Percentiles rank a stretch among this genome's conserved stretches.
Evolutionary conservation across 2,113 vertebrate species (phyloP).

Genomic region (Reinhardtius hippoglossoides): DNA sequence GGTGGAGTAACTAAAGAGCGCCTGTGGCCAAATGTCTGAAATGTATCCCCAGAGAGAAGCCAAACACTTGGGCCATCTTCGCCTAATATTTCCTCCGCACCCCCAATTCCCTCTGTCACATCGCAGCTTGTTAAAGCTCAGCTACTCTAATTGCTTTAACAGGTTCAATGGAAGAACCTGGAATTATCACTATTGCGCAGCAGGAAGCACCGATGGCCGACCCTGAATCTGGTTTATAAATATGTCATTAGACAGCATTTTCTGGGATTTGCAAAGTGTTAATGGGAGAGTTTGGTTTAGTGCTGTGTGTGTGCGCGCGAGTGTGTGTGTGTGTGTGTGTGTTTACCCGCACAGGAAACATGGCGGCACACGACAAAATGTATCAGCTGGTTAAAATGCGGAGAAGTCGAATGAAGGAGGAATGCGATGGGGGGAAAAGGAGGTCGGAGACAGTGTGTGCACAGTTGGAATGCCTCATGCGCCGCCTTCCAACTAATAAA

Average conservation of each 20-base stretch:
- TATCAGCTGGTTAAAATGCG: conserved; percentile 18
- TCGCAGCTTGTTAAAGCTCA: conserved; percentile 6
- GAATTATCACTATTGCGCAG: conserved; percentile 41
- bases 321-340: too few species aligned
- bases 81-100: conserved; percentile 13
- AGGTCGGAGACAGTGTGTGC: conserved; percentile 23
- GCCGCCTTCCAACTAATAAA: conserved; percentile 74
- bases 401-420: conserved; percentile 17
- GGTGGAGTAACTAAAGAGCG: conserved; percentile 36
- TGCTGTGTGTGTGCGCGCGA: neutral
- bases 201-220: neutral
- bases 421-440: conserved; percentile 27
- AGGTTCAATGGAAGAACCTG: neutral
- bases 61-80: conserved; percentile 26
- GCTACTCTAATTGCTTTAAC: conserved; percentile 30
- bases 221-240: conserved; percentile 2
- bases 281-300: neutral
- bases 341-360: neutral
- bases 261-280: neutral
- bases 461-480: conserved; percentile 28
- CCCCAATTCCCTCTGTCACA: neutral
- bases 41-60: conserved; percentile 30
- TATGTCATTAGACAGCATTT: neutral
- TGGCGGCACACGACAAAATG: conserved; percentile 9
- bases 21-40: conserved; percentile 24